Evolutionary conservation across 2,113 vertebrate genomes (phyloP).

Genomic region (Glareola pratincola): DNA sequence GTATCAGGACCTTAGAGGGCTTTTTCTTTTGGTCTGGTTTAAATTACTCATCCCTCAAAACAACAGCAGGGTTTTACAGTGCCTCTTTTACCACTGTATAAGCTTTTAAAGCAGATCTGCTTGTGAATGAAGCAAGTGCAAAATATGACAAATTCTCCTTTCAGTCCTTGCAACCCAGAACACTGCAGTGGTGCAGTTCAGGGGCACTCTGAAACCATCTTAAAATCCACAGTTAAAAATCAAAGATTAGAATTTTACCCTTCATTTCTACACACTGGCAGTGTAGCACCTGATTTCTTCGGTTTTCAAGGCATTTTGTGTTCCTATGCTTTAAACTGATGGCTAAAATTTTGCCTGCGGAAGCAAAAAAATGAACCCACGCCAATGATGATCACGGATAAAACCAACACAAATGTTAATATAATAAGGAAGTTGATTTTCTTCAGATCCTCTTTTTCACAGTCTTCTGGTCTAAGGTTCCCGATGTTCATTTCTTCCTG

Average conservation of each 20-base stretch:
- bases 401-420: constrained; percentile 63
- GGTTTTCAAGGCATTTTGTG: background rate
- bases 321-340: constrained; percentile 75
- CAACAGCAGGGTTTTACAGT: background rate
- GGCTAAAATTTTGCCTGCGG: constrained; percentile 70
- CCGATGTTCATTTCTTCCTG: constrained; percentile 74
- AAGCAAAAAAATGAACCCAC: constrained; percentile 68
- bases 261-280: constrained; percentile 7
- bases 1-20: background rate
- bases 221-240: constrained; percentile 27
- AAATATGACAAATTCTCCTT: background rate
- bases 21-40: background rate
- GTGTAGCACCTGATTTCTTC: constrained; percentile 38
- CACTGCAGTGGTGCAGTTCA: background rate
- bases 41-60: background rate
- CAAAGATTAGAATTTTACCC: constrained; percentile 27
- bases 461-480: constrained; percentile 79
- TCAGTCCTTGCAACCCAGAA: background rate
- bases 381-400: constrained; percentile 36
- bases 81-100: background rate
- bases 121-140: background rate
- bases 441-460: constrained; percentile 71
- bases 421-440: constrained; percentile 74
- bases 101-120: background rate
- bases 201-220: background rate